Evolutionary conservation across 2,888 invertebrate genomes (phyloP).

Genomic region (Erebia palarica): DNA sequence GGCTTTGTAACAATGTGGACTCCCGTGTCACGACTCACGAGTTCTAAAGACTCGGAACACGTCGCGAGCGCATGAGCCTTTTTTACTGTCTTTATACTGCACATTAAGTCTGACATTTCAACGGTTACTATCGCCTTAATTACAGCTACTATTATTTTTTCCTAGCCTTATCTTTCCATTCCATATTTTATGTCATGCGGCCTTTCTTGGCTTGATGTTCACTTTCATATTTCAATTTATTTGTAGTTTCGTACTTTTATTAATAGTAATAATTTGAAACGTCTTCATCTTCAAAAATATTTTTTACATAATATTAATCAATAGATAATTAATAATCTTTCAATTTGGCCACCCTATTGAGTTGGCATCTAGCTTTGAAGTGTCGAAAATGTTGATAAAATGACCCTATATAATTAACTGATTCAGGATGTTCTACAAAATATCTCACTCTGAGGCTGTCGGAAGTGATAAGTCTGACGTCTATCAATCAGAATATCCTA

Average conservation of each 20-base stretch:
- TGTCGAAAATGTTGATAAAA: constrained; percentile 9
- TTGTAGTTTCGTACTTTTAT: not conserved
- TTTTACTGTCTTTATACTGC: constrained; percentile 58
- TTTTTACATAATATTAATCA: no score
- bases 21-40: constrained; percentile 28
- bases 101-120: constrained; percentile 69
- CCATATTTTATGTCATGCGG: constrained; percentile 34
- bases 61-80: constrained; percentile 46
- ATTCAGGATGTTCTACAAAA: constrained; percentile 24
- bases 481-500: constrained; percentile 44
- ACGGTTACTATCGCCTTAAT: constrained; percentile 61
- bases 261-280: not conserved
- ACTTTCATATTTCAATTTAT: constrained; percentile 11
- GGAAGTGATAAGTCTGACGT: constrained; percentile 42
- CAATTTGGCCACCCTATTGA: not conserved
- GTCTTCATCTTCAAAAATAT: not conserved
- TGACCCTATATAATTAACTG: constrained; percentile 10
- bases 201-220: constrained; percentile 23
- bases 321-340: no score
- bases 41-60: constrained; percentile 41
- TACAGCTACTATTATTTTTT: constrained; percentile 49
- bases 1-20: constrained; percentile 23
- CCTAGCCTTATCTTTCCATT: constrained; percentile 38
- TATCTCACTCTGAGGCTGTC: constrained; percentile 20
- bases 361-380: not conserved